Conservation (phyloP, 2,113 vertebrate genomes). For the Corythornis cristatus region DNA sequence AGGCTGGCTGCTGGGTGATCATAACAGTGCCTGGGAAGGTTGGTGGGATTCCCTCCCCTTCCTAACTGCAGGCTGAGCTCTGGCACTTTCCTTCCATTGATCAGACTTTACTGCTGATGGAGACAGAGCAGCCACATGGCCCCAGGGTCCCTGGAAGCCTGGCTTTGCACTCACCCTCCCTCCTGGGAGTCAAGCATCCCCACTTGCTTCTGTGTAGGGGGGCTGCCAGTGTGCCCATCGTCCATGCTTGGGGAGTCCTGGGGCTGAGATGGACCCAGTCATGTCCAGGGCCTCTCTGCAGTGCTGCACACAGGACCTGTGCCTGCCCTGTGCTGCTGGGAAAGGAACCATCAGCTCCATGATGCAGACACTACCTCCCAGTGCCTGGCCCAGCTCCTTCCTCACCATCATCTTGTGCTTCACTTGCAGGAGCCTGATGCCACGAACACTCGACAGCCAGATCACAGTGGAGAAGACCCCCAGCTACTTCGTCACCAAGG, state of each 20-base stretch:
- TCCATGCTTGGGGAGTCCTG: neutral
- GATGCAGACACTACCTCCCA: fast-evolving
- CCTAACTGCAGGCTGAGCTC: neutral
- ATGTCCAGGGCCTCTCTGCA: neutral
- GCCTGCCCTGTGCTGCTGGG: neutral
- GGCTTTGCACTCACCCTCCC: fast-evolving
- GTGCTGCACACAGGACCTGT: neutral
- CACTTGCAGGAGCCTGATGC: slow-evolving; percentile 88
- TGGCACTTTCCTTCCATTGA: fast-evolving
- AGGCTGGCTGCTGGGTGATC: neutral
- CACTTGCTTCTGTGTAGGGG: fast-evolving
- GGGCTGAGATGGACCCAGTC: neutral
- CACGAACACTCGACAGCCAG: slow-evolving; percentile 89
- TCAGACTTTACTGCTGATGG: neutral
- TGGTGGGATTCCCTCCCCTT: neutral
- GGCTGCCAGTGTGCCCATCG: fast-evolving
- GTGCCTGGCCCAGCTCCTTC: neutral
- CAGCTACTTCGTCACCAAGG: slow-evolving; percentile 94
- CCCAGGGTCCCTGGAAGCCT: neutral
- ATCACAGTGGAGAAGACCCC: slow-evolving; percentile 97
- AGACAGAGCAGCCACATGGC: neutral
- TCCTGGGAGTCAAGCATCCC: fast-evolving
- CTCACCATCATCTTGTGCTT: slow-evolving; percentile 23
- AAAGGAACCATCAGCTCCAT: neutral
- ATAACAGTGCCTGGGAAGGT: fast-evolving